Evolutionary conservation across 2,797 vertebrate species (phyloP).

Genomic region (Molossus alvarezi): DNA sequence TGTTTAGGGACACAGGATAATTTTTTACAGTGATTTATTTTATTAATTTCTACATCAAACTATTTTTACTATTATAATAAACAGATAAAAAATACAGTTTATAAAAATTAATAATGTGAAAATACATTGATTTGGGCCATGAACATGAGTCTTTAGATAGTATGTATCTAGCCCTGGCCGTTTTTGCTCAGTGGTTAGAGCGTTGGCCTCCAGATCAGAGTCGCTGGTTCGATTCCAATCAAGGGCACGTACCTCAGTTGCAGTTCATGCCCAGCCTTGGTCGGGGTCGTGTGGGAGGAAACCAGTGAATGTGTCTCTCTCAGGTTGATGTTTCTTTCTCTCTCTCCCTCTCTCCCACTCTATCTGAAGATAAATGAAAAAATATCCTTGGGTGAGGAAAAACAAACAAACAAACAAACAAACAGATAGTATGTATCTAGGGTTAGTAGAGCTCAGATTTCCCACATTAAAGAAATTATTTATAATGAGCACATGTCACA

Average conservation of each 20-base stretch:
- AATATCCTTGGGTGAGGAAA: no score
- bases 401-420: no score
- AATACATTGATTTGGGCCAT: background rate
- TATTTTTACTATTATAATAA: background rate
- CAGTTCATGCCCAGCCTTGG: no score
- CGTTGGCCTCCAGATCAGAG: no score
- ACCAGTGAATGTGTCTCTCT: no score
- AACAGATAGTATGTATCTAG: background rate
- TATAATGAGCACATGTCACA: background rate
- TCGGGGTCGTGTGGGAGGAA: no score
- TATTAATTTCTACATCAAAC: background rate
- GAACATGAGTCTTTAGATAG: background rate
- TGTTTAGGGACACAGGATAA: background rate
- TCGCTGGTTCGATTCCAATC: no score
- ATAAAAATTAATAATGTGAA: background rate
- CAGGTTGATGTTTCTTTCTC: no score
- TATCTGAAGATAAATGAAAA: no score
- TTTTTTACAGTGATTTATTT: background rate
- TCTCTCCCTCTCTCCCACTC: no score
- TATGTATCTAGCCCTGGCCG: background rate
- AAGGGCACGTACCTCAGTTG: no score
- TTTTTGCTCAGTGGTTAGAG: no score
- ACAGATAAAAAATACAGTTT: background rate
- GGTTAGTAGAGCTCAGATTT: background rate
- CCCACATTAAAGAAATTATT: background rate